phyloP scores from a whole-genome alignment of 2,113 vertebrate species.

The Pyrgilauda ruficollis region DNA sequence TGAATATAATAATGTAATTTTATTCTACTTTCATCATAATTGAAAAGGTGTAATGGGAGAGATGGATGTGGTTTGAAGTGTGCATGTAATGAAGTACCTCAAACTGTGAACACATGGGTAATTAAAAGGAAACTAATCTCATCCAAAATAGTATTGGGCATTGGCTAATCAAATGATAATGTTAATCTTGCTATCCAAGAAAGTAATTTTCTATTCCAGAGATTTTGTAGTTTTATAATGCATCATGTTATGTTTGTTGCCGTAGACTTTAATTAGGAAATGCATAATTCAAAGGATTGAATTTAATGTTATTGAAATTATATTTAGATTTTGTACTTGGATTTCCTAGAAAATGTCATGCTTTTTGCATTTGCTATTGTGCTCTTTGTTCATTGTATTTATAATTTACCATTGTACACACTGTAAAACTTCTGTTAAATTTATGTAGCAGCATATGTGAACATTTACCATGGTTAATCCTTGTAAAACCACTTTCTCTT shows the following conservation, averaged over 20 bases:
- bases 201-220: constrained; percentile 27
- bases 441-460: neutral
- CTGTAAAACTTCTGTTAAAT: neutral
- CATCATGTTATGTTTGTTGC: neutral
- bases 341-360: neutral
- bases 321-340: neutral
- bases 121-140: constrained; percentile 46
- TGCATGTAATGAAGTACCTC: constrained; percentile 35
- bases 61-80: constrained; percentile 26
- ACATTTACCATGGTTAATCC: neutral
- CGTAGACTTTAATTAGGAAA: neutral
- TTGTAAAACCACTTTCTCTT: neutral
- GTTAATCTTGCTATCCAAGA: neutral
- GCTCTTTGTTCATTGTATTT: neutral
- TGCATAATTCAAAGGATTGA: constrained; percentile 1
- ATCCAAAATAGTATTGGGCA: constrained; percentile 8
- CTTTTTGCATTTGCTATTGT: neutral
- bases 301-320: constrained; percentile 12
- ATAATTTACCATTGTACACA: neutral
- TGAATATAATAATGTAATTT: constrained; percentile 41
- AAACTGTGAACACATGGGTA: constrained; percentile 38
- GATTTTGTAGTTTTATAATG: neutral
- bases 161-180: constrained; percentile 40
- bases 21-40: constrained; percentile 34
- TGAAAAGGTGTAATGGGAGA: constrained; percentile 50